Conservation (phyloP, 30 jellyfish, hydroid and myxozoan species). For the Rhopilema esculentum region DNA sequence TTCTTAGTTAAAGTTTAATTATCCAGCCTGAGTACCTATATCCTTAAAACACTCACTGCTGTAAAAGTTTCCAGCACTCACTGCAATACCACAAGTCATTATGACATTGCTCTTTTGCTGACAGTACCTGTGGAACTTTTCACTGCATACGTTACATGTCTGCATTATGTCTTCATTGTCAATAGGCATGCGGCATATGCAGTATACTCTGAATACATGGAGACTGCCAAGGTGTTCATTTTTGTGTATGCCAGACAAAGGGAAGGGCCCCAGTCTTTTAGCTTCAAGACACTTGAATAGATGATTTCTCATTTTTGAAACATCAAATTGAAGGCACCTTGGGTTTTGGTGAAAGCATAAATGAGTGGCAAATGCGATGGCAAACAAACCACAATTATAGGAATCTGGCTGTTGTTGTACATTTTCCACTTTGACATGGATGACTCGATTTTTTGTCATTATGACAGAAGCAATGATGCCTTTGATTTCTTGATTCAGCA, state of each 20-base stretch:
- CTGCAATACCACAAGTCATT: slow-evolving; percentile 34
- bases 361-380: slow-evolving; percentile 36
- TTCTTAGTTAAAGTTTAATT: not conserved
- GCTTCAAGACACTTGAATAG: not conserved
- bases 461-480: slow-evolving; percentile 17
- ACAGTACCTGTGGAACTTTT: slow-evolving; percentile 26
- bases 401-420: slow-evolving; percentile 38
- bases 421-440: slow-evolving; percentile 21
- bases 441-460: slow-evolving; percentile 17
- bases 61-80: slow-evolving; percentile 15
- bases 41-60: not conserved
- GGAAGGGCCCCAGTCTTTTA: slow-evolving; percentile 13
- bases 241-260: slow-evolving; percentile 6
- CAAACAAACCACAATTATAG: slow-evolving; percentile 46
- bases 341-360: slow-evolving; percentile 48
- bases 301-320: slow-evolving; percentile 20
- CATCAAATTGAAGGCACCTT: slow-evolving; percentile 24
- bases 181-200: slow-evolving; percentile 25
- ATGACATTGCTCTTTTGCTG: slow-evolving; percentile 25
- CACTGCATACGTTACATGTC: slow-evolving; percentile 24
- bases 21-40: slow-evolving; percentile 4
- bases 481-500: slow-evolving; percentile 18
- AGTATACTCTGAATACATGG: slow-evolving; percentile 30
- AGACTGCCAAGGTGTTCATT: slow-evolving; percentile 37
- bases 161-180: slow-evolving; percentile 20